phyloP scores from a whole-genome alignment of 1,140 invertebrate genomes.

The Drosophila guanche region DNA sequence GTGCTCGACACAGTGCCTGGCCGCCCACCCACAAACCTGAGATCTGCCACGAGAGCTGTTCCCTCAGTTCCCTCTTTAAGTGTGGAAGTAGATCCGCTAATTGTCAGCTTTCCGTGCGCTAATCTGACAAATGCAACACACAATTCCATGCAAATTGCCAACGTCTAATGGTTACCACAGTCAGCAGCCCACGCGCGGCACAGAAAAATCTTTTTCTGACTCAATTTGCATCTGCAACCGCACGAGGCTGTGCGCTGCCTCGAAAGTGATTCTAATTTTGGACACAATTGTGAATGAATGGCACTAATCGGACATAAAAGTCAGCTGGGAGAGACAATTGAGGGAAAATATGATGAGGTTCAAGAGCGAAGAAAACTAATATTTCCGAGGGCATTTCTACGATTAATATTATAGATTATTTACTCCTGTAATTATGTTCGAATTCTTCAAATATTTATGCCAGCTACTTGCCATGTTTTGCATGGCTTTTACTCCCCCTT shows the following conservation, averaged over 20 bases:
- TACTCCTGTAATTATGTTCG: background rate
- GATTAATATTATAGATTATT: conserved; percentile 5
- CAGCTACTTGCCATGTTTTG: no score
- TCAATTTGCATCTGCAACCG: conserved; percentile 55
- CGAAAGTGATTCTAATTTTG: conserved; percentile 37
- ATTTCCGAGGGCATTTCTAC: no score
- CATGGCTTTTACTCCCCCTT: background rate
- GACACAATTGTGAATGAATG: conserved; percentile 25
- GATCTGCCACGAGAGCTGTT: background rate
- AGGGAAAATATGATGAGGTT: no score
- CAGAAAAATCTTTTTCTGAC: conserved; percentile 37
- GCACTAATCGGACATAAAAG: conserved; percentile 15
- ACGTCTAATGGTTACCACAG: conserved; percentile 36
- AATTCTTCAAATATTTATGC: background rate
- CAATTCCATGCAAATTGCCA: conserved; percentile 47
- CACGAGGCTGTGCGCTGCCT: conserved; percentile 17
- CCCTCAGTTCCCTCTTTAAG: background rate
- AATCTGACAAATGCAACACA: conserved; percentile 64
- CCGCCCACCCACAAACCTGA: conserved; percentile 57
- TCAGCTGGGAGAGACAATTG: no score
- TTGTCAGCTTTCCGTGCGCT: conserved; percentile 66
- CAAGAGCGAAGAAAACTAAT: no score
- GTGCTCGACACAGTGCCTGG: conserved; percentile 41
- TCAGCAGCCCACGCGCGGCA: conserved; percentile 7
- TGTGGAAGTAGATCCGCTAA: conserved; percentile 76